Base-by-base conservation (phyloP, 2,113 vertebrate species). In the Gallinago jamesoni region DNA sequence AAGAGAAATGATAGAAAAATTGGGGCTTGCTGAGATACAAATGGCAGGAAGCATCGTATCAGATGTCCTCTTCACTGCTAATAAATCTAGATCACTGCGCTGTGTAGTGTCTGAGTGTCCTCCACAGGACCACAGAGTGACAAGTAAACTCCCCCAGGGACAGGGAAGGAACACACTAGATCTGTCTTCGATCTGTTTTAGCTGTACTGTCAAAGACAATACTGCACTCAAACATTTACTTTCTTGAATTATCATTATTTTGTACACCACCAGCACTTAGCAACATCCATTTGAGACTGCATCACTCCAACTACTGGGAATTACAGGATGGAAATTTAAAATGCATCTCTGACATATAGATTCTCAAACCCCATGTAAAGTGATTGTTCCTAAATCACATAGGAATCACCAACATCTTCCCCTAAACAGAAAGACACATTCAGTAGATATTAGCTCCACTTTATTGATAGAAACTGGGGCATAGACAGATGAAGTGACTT, bases 401-500 rank as follows among this genome's bases (percentile, higher is more conserved):
- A 25, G 16, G 17, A 77, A 60, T 48, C 28, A 23, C 19, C 39
- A 76, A 24, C 16, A 27, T 12, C 33, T 56, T 75, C 17, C 39
- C 33, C 39, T 86, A 72, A 92, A 39, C 4, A 91, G 66, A 87
- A 81, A 52, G 47, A 33, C 35, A 64, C 75, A 31, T 79, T 77
- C 55, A 80, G 64, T 55, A 92, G 90, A 56, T 37, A 68, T n/a
- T 56, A 78, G 31, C 62, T 83, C 67, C 79, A 30, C 37, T 92
- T 78, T 33, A 57, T 37, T 50, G 91, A 33, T 17, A 74, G 91
- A 92, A 96, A 96, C 57, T 95, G 89, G 84, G 94, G 57, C 92
- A 87, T 35, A 93, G 93, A 83, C 79, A 90, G 87, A 96, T 89
- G 3, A 33, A 85, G 39, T 13, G 43, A 50, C 84, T 87, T 41